Evolutionary conservation across 2,113 vertebrate species (phyloP).

Genomic region (Grammomys surdaster): DNA sequence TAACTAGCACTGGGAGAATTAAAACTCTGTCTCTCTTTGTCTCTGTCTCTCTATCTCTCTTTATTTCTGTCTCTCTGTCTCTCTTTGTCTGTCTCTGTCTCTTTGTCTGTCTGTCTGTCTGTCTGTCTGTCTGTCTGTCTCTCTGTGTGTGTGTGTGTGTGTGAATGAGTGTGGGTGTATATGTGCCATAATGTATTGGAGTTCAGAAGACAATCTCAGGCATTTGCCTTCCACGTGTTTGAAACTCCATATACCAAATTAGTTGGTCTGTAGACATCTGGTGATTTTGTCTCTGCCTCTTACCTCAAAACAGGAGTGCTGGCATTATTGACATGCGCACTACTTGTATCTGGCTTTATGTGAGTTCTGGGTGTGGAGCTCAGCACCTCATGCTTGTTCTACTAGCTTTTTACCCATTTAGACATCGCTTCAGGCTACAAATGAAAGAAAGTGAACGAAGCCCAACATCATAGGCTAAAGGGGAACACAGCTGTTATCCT

Average conservation of each 20-base stretch:
- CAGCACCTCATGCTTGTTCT: neutral
- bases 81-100: neutral
- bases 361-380: neutral
- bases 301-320: neutral
- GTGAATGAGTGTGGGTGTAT: neutral
- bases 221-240: neutral
- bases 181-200: no score
- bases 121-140: no score
- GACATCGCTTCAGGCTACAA: neutral
- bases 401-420: neutral
- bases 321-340: neutral
- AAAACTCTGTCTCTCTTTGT: neutral
- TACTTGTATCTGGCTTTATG: no score
- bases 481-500: neutral
- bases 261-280: neutral
- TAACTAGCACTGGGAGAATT: neutral
- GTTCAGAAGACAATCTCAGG: neutral
- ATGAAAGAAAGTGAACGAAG: slow-evolving; percentile 9
- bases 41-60: no score
- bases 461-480: neutral
- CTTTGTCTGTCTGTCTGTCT: neutral
- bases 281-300: no score
- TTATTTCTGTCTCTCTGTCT: no score
- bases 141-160: neutral
- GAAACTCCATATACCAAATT: neutral